Conservation (phyloP, 1,140 invertebrate genomes). For the Papilio dardanus region DNA sequence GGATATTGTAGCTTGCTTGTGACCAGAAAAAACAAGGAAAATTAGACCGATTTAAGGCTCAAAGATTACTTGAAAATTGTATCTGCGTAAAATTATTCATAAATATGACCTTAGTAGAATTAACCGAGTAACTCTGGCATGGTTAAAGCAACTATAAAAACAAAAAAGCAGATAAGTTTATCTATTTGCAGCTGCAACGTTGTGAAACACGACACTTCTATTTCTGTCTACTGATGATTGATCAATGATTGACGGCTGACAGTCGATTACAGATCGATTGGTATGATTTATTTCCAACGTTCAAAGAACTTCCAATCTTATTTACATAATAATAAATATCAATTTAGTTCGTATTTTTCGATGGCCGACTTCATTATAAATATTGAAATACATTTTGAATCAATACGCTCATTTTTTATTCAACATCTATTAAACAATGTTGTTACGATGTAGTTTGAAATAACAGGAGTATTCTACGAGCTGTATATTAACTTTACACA, state of each 20-base stretch:
- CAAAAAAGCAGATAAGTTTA: not conserved
- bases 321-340: not conserved
- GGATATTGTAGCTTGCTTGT: not conserved
- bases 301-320: slow-evolving; percentile 17
- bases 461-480: not conserved
- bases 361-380: not conserved
- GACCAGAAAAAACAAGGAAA: not conserved
- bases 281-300: slow-evolving; percentile 22
- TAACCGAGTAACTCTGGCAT: not conserved
- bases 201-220: slow-evolving; percentile 32
- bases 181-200: not conserved
- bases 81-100: too few species aligned
- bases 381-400: slow-evolving; percentile 3
- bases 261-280: slow-evolving; percentile 23
- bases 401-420: slow-evolving; percentile 6
- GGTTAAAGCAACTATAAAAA: not conserved
- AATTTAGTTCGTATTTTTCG: not conserved
- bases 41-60: too few species aligned
- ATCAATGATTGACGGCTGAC: slow-evolving; percentile 31
- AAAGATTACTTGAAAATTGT: too few species aligned
- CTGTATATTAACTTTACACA: not conserved
- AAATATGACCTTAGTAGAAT: too few species aligned
- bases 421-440: not conserved
- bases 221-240: slow-evolving; percentile 33
- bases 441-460: not conserved